A percentile compares a stretch with the other conserved stretches of the same genome.
Conservation (phyloP, 2,797 vertebrate genomes). For the Erithacus rubecula region DNA sequence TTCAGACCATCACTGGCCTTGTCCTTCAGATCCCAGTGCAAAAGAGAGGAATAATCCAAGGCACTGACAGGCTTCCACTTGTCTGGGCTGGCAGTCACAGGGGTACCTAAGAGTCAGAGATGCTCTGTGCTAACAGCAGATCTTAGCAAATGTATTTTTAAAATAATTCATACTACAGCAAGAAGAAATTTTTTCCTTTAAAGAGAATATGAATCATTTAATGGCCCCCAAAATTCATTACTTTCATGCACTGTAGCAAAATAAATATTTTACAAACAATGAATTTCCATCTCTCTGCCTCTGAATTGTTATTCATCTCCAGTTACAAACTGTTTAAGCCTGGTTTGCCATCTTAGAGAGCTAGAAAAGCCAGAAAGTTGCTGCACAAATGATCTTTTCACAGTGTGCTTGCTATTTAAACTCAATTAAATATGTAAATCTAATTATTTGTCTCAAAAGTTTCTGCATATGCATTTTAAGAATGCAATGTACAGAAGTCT, state of each 20-base stretch:
- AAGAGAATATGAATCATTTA: constrained; percentile 40
- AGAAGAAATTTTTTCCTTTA: background rate
- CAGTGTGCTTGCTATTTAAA: constrained; percentile 5
- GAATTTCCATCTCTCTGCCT: background rate
- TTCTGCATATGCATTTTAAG: background rate
- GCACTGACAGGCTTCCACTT: background rate
- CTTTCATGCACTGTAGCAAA: background rate
- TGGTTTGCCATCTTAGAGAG: background rate
- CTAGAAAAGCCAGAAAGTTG: background rate
- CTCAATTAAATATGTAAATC: constrained; percentile 31
- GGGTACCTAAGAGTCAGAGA: background rate
- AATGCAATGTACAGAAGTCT: background rate
- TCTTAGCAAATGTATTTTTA: constrained; percentile 9
- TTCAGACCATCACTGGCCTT: background rate
- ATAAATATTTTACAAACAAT: constrained; percentile 34
- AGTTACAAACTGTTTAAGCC: background rate
- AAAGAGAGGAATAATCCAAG: background rate
- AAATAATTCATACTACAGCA: background rate
- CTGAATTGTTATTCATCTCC: background rate
- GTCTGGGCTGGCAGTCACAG: background rate
- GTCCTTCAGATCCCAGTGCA: background rate
- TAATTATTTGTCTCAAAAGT: constrained; percentile 12
- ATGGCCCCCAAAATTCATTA: background rate
- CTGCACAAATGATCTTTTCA: constrained; percentile 26
- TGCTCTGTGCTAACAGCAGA: background rate